Conservation (phyloP, 2,113 vertebrate species). For the Pantherophis guttatus region DNA sequence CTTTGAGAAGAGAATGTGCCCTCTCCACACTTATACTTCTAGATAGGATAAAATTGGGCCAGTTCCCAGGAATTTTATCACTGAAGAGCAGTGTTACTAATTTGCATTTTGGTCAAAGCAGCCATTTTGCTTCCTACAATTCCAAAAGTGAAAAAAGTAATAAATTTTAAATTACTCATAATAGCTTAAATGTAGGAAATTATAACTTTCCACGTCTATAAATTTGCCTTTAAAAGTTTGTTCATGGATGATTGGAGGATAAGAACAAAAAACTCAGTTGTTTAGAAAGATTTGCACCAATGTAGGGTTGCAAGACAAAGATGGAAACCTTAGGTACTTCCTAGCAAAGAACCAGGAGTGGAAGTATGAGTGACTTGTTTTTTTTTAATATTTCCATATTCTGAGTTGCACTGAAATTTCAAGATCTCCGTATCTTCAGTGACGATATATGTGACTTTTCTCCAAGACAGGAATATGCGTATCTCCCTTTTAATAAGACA, state of each 20-base stretch:
- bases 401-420: not conserved
- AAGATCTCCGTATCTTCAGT: not conserved
- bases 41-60: constrained; percentile 16
- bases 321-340: not conserved
- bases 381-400: not conserved
- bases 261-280: not conserved
- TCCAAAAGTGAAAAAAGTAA: not conserved
- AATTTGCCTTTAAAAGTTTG: not conserved
- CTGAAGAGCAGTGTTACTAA: not conserved
- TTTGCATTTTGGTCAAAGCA: not conserved
- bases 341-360: not conserved
- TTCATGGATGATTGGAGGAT: not conserved
- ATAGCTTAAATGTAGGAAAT: not conserved
- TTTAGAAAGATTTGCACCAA: not conserved
- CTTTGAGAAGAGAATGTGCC: constrained; percentile 24
- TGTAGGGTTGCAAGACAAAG: not conserved
- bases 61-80: not conserved
- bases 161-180: not conserved
- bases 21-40: constrained; percentile 14
- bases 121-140: not conserved
- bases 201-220: not conserved
- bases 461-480: not conserved
- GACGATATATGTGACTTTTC: not conserved
- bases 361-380: not conserved
- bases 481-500: not conserved